phyloP scores from a whole-genome alignment of 2,888 invertebrate genomes.

The Stomorhina lunata region DNA sequence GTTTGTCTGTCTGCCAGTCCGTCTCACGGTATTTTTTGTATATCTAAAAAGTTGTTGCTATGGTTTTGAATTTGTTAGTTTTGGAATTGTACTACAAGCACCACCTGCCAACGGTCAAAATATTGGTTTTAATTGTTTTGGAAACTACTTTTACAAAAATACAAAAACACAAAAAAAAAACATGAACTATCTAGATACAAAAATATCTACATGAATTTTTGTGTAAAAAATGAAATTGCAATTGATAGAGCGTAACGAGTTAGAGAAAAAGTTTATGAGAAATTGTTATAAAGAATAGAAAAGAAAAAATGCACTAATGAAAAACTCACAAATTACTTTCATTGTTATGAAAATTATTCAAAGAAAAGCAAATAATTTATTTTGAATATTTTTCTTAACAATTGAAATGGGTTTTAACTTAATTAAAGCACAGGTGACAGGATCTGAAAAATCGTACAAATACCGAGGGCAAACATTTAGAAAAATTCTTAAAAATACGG shows the following conservation, averaged over 20 bases:
- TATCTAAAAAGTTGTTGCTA: slow-evolving; percentile 10
- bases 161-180: not conserved
- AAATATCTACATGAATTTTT: slow-evolving; percentile 16
- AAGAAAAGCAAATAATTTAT: not conserved
- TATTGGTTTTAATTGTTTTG: slow-evolving; percentile 30
- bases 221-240: slow-evolving; percentile 55
- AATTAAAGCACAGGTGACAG: not conserved
- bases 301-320: slow-evolving; percentile 5
- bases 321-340: slow-evolving; percentile 48
- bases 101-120: slow-evolving; percentile 53
- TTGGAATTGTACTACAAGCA: not conserved
- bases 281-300: not conserved
- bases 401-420: not conserved
- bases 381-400: not conserved
- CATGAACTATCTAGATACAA: not conserved
- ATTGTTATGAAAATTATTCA: slow-evolving; percentile 29
- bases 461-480: too few species aligned
- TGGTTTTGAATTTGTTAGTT: slow-evolving; percentile 1
- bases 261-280: not conserved
- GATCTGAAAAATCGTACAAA: not conserved
- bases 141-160: slow-evolving; percentile 8
- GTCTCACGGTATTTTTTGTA: too few species aligned
- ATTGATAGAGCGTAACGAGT: slow-evolving; percentile 57
- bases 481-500: not conserved
- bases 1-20: too few species aligned